Evolutionary conservation across 2,888 invertebrate genomes (phyloP).

Genomic region (Drosophila diplacantha): DNA sequence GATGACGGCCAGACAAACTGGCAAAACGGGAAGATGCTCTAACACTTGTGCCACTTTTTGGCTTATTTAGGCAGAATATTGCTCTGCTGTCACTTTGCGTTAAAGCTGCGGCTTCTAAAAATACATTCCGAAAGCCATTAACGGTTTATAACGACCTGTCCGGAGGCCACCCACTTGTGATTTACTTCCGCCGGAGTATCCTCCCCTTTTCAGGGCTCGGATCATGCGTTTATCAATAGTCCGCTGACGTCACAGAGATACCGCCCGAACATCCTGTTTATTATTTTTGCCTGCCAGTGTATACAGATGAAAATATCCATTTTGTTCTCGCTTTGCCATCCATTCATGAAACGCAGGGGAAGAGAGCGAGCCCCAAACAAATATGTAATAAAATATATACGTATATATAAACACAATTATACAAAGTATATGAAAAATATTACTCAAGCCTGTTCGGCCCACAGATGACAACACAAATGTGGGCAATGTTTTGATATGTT

Average conservation of each 20-base stretch:
- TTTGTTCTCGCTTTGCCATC: constrained; percentile 43
- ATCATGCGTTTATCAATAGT: constrained; percentile 33
- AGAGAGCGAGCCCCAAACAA: constrained; percentile 36
- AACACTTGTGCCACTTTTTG: constrained; percentile 10
- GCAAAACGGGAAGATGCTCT: constrained; percentile 15
- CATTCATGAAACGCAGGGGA: constrained; percentile 58
- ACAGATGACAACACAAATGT: constrained; percentile 48
- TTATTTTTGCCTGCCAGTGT: constrained; percentile 47
- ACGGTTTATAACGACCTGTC: constrained; percentile 4
- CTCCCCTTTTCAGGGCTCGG: constrained; percentile 17
- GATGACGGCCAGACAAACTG: constrained; percentile 40
- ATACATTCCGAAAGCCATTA: constrained; percentile 24
- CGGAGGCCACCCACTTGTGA: constrained; percentile 14
- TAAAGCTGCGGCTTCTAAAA: constrained; percentile 3
- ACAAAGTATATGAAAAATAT: constrained; percentile 32
- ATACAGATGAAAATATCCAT: constrained; percentile 29
- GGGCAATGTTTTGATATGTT: constrained; percentile 61
- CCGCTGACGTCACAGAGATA: constrained; percentile 49
- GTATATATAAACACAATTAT: constrained; percentile 49
- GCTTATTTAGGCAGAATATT: constrained; percentile 6
- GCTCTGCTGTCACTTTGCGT: constrained; percentile 23
- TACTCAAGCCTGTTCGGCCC: constrained; percentile 30
- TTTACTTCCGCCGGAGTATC: constrained; percentile 33
- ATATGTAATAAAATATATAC: constrained; percentile 43
- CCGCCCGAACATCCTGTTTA: constrained; percentile 64